Evolutionary conservation across 2,113 vertebrate genomes (phyloP).

Genomic region (Tragelaphus scriptus): DNA sequence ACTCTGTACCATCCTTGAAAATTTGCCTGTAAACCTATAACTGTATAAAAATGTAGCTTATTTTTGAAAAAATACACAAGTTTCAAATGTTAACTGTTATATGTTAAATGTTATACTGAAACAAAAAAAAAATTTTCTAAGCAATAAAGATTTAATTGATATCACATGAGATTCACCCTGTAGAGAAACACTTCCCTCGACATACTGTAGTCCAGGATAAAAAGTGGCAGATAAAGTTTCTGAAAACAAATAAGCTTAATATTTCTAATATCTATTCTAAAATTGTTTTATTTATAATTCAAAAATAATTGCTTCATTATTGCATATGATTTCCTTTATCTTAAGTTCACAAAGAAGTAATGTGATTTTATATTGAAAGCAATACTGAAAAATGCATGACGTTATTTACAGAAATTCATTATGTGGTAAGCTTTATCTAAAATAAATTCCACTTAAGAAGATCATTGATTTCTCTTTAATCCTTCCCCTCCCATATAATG

Average conservation of each 20-base stretch:
- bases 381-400: background rate
- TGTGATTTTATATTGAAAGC: background rate
- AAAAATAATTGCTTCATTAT: background rate
- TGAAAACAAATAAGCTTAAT: background rate
- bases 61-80: background rate
- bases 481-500: background rate
- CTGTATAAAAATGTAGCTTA: background rate
- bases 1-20: background rate
- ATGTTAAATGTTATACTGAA: background rate
- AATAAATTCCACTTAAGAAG: background rate
- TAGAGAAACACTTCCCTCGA: background rate
- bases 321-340: background rate
- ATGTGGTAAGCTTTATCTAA: background rate
- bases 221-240: background rate
- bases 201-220: background rate
- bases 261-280: background rate
- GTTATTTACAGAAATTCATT: constrained; percentile 17
- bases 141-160: background rate
- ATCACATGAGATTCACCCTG: background rate
- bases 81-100: background rate
- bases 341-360: background rate
- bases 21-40: background rate
- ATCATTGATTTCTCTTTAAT: background rate
- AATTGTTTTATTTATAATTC: background rate
- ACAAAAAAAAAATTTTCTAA: background rate